A percentile compares a stretch with the other conserved stretches of the same genome.
phyloP scores from a whole-genome alignment of 2,797 vertebrate genomes.

The Corythornis leucogaster region DNA sequence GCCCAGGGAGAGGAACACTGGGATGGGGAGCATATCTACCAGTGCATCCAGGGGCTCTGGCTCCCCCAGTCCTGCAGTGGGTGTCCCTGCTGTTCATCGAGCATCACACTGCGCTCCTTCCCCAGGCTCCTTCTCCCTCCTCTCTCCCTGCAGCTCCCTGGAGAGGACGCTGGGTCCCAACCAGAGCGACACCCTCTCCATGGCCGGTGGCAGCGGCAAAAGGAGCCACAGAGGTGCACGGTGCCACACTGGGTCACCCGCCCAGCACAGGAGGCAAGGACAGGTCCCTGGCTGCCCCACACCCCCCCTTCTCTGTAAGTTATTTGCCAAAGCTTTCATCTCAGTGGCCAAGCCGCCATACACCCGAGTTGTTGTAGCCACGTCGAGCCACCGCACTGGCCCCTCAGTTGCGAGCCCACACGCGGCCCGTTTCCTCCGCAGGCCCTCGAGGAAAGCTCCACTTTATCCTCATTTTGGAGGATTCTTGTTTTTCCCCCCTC shows the following conservation, averaged over 20 bases:
- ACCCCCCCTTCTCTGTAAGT: conserved; percentile 70
- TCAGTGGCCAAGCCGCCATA: conserved; percentile 40
- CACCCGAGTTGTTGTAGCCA: conserved; percentile 6
- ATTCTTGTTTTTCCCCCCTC: conserved; percentile 16
- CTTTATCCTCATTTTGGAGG: conserved; percentile 72
- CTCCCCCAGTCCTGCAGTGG: neutral
- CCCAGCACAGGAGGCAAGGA: neutral
- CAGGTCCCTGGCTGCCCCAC: neutral
- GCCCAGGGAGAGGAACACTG: neutral
- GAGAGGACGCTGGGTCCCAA: neutral
- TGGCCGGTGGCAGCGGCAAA: neutral
- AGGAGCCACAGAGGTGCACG: neutral
- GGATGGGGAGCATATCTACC: neutral
- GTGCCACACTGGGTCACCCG: neutral
- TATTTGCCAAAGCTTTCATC: conserved; percentile 84
- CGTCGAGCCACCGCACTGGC: neutral
- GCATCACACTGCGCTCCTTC: neutral
- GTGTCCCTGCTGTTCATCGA: neutral
- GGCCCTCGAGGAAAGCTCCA: conserved; percentile 58
- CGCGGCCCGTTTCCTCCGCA: neutral
- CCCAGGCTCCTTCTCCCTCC: neutral
- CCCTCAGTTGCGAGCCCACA: conserved; percentile 1
- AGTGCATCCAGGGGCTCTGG: neutral
- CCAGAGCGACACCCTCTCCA: neutral
- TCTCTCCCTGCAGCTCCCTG: neutral